Conservation (phyloP, 2,797 vertebrate species). For the Taeniopygia guttata region DNA sequence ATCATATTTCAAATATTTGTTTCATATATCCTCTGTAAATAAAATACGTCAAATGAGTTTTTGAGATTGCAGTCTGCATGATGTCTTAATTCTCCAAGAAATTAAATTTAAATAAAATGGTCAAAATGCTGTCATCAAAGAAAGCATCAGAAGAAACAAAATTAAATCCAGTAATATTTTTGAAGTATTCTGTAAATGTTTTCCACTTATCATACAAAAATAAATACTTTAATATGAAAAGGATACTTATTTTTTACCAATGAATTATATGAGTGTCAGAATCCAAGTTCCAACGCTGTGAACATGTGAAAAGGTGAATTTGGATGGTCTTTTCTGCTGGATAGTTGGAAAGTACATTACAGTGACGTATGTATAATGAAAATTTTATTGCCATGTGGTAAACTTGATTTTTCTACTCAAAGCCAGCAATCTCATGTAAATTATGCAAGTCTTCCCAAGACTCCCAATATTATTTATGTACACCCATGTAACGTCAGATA, state of each 20-base stretch:
- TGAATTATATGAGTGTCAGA: background rate
- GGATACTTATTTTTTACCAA: background rate
- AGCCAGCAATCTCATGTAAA: background rate
- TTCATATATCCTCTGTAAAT: background rate
- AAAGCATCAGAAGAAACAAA: background rate
- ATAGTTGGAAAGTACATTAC: background rate
- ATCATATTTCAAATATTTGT: conserved; percentile 18
- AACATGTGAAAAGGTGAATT: background rate
- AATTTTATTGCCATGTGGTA: background rate
- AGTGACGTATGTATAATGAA: background rate
- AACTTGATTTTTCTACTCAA: background rate
- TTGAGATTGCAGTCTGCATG: background rate
- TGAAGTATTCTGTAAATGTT: background rate
- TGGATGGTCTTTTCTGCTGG: background rate
- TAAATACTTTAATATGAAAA: background rate
- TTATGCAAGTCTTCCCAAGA: background rate
- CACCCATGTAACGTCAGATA: background rate
- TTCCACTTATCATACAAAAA: background rate
- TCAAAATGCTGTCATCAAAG: background rate
- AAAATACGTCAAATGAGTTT: background rate
- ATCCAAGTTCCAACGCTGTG: background rate
- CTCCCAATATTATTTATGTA: background rate
- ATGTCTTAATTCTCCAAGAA: background rate
- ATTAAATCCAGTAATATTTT: background rate
- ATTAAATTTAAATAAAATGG: background rate